phyloP scores from a whole-genome alignment of 2,888 invertebrate genomes.

The Bedellia somnulentella region DNA sequence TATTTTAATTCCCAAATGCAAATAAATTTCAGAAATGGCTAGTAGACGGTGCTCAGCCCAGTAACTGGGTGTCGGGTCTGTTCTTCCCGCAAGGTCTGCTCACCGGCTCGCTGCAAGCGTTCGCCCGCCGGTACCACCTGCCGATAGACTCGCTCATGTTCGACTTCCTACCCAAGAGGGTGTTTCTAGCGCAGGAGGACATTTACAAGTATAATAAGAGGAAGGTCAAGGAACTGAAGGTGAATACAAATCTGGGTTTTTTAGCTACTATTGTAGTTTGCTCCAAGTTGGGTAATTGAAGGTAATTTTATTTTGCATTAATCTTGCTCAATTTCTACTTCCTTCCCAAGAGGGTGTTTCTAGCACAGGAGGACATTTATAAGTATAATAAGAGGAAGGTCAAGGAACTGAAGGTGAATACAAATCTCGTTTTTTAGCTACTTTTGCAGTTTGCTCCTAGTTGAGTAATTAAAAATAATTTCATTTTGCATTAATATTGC shows the following conservation, averaged over 20 bases:
- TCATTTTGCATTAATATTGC: too few species aligned
- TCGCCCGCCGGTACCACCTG: slow-evolving; percentile 80
- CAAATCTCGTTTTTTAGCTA: too few species aligned
- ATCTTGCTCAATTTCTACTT: slow-evolving; percentile 83
- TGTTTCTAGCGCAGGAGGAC: slow-evolving; percentile 67
- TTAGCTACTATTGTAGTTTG: too few species aligned
- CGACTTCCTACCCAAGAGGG: slow-evolving; percentile 69
- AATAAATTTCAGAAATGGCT: slow-evolving; percentile 67
- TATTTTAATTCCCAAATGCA: too few species aligned
- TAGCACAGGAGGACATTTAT: slow-evolving; percentile 72
- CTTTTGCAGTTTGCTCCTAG: too few species aligned
- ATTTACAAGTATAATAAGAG: slow-evolving; percentile 48
- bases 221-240: slow-evolving; percentile 27
- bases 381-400: slow-evolving; percentile 23
- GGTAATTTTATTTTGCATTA: too few species aligned
- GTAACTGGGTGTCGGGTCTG: slow-evolving; percentile 91
- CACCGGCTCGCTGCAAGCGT: slow-evolving; percentile 87
- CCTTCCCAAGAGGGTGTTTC: slow-evolving; percentile 50
- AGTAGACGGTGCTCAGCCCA: slow-evolving; percentile 69
- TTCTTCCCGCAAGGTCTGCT: slow-evolving; percentile 94
- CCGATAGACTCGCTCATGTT: slow-evolving; percentile 86
- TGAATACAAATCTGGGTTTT: too few species aligned
- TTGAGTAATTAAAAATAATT: too few species aligned
- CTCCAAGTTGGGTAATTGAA: too few species aligned
- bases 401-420: too few species aligned